These are phyloP conservation scores for Eurytemora carolleeae DNA, from an alignment of 1,140 invertebrate species.

Conservation along the genomic window DNA sequence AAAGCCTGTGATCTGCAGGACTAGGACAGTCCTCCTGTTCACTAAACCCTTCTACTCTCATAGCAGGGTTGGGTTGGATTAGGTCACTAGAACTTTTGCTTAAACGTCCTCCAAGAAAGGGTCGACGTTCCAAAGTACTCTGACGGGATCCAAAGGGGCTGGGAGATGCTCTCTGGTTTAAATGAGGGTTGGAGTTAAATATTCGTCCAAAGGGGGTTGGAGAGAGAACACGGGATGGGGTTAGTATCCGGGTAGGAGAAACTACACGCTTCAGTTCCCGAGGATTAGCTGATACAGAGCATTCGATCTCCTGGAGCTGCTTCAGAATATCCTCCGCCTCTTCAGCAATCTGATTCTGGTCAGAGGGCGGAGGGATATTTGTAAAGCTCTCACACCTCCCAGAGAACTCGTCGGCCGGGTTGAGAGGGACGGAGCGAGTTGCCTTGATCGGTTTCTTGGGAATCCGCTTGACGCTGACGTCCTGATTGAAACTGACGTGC, in stretches of 20 bases:
- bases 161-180: background rate
- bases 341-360: background rate
- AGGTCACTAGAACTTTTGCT: background rate
- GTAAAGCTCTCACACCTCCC: background rate
- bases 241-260: too few species aligned
- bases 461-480: background rate
- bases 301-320: background rate
- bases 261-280: too few species aligned
- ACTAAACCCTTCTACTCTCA: background rate
- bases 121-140: background rate
- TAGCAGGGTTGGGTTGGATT: too few species aligned
- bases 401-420: background rate
- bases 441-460: background rate
- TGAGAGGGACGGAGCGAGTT: background rate
- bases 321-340: background rate
- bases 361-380: background rate
- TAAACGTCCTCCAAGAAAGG: background rate
- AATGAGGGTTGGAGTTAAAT: background rate
- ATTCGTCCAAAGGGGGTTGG: too few species aligned
- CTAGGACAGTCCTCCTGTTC: background rate
- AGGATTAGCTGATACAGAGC: background rate
- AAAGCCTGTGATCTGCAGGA: background rate
- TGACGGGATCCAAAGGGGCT: background rate
- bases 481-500: background rate
- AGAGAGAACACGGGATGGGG: too few species aligned